Conservation (phyloP, 2,113 vertebrate species). For the Megaptera novaeangliae region DNA sequence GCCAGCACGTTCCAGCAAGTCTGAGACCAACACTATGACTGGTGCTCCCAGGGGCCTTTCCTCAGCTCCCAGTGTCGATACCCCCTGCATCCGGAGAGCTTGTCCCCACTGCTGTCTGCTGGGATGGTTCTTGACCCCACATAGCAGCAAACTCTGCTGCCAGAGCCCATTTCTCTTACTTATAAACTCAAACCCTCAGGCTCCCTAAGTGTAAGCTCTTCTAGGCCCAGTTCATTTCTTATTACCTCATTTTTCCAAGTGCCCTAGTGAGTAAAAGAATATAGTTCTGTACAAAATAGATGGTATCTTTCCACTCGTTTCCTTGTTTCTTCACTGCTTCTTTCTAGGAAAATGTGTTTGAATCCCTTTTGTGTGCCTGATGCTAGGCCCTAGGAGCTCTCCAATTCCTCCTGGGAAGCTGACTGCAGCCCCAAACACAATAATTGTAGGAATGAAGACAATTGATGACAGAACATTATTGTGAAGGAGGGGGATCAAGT, state of each 20-base stretch:
- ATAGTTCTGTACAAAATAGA: neutral
- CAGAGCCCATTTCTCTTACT: neutral
- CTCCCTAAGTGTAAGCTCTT: neutral
- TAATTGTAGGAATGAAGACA: no score
- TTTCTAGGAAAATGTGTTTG: neutral
- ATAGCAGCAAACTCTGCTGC: neutral
- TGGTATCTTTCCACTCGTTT: neutral
- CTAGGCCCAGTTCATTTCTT: neutral
- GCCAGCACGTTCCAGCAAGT: no score
- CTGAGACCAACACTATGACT: neutral
- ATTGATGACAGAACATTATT: neutral
- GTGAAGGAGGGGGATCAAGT: neutral
- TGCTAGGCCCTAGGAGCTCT: neutral
- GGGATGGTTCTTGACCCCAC: neutral
- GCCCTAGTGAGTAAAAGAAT: neutral
- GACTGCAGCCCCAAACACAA: neutral
- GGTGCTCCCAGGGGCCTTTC: neutral
- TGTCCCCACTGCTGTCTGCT: neutral
- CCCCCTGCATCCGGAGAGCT: neutral
- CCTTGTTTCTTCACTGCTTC: neutral
- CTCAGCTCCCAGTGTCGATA: neutral
- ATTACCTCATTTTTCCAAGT: neutral
- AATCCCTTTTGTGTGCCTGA: neutral
- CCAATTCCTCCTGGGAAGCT: neutral
- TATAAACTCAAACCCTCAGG: neutral